Evolutionary conservation across 2,113 vertebrate species (phyloP).

Genomic region (Lycaon pictus): DNA sequence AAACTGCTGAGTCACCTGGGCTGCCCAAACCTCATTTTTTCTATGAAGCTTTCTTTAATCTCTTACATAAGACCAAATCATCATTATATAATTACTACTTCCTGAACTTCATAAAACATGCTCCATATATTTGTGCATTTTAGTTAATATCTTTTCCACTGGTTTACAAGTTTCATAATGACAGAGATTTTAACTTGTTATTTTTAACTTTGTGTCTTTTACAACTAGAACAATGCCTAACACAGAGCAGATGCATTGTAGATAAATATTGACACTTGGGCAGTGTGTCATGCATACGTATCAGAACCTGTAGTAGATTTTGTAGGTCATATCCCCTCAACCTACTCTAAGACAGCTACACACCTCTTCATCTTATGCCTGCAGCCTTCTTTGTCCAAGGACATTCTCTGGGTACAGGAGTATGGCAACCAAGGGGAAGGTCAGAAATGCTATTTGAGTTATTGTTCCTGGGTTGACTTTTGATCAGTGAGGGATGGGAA

Average conservation of each 20-base stretch:
- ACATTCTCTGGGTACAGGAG: background rate
- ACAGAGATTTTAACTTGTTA: background rate
- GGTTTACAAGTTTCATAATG: background rate
- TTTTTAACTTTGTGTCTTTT: background rate
- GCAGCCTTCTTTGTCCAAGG: background rate
- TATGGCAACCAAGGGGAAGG: background rate
- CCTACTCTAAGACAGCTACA: background rate
- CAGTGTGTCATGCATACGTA: background rate
- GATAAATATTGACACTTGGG: background rate
- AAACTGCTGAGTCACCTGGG: too few species aligned
- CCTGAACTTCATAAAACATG: conserved; percentile 10
- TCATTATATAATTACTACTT: background rate
- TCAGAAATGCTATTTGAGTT: background rate
- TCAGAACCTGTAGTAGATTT: background rate
- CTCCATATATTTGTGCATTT: background rate
- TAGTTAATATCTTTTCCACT: background rate
- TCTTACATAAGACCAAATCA: background rate
- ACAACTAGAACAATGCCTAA: background rate
- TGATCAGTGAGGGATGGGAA: background rate
- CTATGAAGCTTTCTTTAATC: background rate
- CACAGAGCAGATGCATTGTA: background rate
- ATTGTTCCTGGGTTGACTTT: background rate
- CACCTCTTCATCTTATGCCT: background rate
- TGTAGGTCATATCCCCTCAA: background rate
- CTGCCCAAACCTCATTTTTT: background rate